phyloP scores from a whole-genome alignment of 35 echinoderm and acorn worm genomes.

The Lytechinus variegatus region DNA sequence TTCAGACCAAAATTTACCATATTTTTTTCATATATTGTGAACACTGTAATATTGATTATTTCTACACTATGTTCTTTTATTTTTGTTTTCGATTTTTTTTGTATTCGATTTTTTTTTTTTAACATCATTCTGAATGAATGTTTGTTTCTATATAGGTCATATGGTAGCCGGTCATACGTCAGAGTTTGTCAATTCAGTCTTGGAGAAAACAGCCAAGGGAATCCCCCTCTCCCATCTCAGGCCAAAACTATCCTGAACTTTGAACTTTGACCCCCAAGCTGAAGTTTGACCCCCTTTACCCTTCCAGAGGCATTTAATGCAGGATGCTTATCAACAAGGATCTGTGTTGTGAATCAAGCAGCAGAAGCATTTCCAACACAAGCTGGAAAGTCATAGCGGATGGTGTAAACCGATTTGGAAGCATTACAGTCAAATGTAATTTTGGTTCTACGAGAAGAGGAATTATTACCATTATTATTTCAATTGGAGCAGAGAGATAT shows the following conservation, averaged over 20 bases:
- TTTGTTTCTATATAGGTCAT: conserved; percentile 42
- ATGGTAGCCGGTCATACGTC: conserved; percentile 84
- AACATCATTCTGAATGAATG: not conserved
- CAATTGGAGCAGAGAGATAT: too few relatives aligned
- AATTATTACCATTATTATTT: too few relatives aligned
- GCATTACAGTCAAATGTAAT: too few relatives aligned
- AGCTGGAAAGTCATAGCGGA: not conserved
- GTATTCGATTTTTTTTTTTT: too few relatives aligned
- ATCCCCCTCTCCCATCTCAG: conserved; percentile 28
- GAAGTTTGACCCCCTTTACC: not conserved
- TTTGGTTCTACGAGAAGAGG: too few relatives aligned
- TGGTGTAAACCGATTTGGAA: too few relatives aligned
- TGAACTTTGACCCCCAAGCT: not conserved
- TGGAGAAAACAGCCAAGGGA: conserved; percentile 87
- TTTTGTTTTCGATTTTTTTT: too few relatives aligned
- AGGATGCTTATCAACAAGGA: not conserved
- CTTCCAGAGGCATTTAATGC: not conserved
- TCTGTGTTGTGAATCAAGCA: not conserved
- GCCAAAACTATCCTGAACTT: not conserved
- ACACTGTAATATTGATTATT: too few relatives aligned
- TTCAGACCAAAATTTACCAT: too few relatives aligned
- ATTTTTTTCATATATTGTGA: too few relatives aligned
- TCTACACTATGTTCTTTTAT: too few relatives aligned
- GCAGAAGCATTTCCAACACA: not conserved
- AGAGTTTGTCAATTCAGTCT: conserved; percentile 87